These are phyloP conservation scores for Hydrozoanthus tunicans DNA, from an alignment of 64 coral and sea anemone species.

Conservation along the genomic window DNA sequence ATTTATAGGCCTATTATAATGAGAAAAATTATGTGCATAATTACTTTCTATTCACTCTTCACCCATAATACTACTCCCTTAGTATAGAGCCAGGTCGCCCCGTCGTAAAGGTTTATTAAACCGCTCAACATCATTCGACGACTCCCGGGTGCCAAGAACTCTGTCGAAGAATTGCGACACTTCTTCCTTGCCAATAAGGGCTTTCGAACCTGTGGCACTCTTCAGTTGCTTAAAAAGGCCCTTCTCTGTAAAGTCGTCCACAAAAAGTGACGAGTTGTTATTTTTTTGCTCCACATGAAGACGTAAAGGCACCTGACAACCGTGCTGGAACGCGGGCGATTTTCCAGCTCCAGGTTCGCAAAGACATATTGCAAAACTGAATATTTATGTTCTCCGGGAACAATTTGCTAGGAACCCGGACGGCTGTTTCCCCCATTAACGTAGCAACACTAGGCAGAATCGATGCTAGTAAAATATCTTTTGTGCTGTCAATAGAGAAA, in stretches of 20 bases:
- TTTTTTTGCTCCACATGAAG: conserved; percentile 39
- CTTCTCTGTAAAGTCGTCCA: conserved; percentile 28
- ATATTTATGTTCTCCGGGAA: background rate
- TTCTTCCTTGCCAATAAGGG: conserved; percentile 45
- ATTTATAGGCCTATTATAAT: too few relatives aligned
- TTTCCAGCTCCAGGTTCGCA: conserved; percentile 43
- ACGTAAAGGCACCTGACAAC: background rate
- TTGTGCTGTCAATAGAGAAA: background rate
- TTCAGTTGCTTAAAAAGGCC: conserved; percentile 29
- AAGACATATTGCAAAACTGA: background rate
- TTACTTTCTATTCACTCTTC: too few relatives aligned
- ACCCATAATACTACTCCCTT: too few relatives aligned
- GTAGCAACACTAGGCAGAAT: background rate
- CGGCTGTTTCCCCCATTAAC: background rate
- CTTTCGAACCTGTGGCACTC: background rate
- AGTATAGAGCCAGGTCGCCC: conserved; percentile 32
- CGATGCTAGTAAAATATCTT: background rate
- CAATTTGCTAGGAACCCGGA: background rate
- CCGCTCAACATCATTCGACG: conserved; percentile 2
- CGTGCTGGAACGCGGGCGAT: conserved; percentile 38
- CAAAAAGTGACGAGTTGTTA: conserved; percentile 7
- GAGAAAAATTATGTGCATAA: too few relatives aligned
- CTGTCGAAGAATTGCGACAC: too few relatives aligned
- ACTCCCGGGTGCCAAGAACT: background rate
- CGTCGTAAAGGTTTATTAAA: conserved; percentile 22